phyloP scores from a whole-genome alignment of 2,113 vertebrate genomes.

The Austrofundulus limnaeus region DNA sequence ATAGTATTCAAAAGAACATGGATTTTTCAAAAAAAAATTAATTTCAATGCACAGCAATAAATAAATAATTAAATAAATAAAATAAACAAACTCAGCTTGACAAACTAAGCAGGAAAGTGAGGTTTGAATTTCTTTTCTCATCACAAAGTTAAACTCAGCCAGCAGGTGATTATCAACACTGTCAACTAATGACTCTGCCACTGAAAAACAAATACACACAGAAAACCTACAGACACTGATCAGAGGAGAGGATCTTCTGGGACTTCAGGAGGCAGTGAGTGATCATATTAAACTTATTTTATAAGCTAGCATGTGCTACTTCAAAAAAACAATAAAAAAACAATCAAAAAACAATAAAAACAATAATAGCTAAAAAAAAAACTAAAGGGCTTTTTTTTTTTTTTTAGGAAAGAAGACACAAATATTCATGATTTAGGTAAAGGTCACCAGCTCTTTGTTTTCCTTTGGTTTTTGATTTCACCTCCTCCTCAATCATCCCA shows the following conservation, averaged over 20 bases:
- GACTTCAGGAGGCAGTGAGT: neutral
- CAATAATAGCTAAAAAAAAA: accelerated
- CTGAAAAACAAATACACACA: slow-evolving; percentile 24
- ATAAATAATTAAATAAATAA: no score
- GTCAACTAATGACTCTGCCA: slow-evolving; percentile 33
- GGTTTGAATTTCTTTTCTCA: neutral
- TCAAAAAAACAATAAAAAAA: no score
- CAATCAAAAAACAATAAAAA: neutral
- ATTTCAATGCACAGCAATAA: no score
- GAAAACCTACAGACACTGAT: slow-evolving; percentile 10
- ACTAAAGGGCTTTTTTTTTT: no score
- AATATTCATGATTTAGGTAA: neutral
- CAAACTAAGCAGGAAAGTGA: no score
- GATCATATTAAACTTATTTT: no score
- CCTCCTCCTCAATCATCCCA: neutral
- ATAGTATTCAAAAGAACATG: no score
- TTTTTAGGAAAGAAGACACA: no score
- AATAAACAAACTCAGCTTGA: no score
- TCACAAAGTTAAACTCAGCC: slow-evolving; percentile 31
- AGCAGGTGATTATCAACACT: slow-evolving; percentile 28
- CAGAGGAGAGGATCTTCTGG: slow-evolving; percentile 1
- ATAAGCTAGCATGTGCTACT: no score
- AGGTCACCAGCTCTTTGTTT: no score
- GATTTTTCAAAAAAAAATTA: no score
- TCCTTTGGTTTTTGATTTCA: slow-evolving; percentile 9